These are phyloP conservation scores for Dromas ardeola DNA, from an alignment of 2,113 vertebrate species.

Conservation along the genomic window DNA sequence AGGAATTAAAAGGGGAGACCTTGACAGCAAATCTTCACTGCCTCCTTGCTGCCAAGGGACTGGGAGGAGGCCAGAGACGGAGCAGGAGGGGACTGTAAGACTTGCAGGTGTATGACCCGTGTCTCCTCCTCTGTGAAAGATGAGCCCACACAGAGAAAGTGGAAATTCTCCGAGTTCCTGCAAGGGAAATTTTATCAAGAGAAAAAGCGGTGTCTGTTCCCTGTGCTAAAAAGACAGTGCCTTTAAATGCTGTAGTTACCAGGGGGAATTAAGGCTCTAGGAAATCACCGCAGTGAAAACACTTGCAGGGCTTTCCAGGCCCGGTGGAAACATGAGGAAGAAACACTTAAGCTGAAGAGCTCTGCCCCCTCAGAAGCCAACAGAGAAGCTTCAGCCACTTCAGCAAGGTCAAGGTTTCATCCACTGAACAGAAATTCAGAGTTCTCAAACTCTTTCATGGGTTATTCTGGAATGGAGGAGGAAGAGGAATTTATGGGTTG, in stretches of 20 bases:
- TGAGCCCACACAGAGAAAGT: neutral
- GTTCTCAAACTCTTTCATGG: neutral
- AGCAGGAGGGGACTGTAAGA: neutral
- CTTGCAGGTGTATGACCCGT: neutral
- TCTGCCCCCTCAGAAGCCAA: neutral
- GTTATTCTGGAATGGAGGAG: neutral
- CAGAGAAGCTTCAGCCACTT: neutral
- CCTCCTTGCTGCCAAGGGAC: neutral
- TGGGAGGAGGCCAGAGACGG: neutral
- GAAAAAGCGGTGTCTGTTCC: neutral
- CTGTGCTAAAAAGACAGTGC: neutral
- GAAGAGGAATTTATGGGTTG: neutral
- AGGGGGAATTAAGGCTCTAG: neutral
- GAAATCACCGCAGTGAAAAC: neutral
- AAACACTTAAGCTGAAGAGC: neutral
- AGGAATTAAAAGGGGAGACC: neutral
- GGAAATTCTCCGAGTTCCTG: neutral
- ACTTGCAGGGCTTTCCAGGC: neutral
- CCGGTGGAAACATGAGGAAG: neutral
- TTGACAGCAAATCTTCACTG: neutral
- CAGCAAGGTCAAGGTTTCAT: neutral
- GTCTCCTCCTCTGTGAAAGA: neutral
- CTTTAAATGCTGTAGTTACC: neutral
- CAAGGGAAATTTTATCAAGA: conserved; percentile 6
- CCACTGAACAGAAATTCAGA: neutral